These are phyloP conservation scores for Rhynchonycteris naso DNA, from an alignment of 2,797 vertebrate genomes.

Conservation along the genomic window DNA sequence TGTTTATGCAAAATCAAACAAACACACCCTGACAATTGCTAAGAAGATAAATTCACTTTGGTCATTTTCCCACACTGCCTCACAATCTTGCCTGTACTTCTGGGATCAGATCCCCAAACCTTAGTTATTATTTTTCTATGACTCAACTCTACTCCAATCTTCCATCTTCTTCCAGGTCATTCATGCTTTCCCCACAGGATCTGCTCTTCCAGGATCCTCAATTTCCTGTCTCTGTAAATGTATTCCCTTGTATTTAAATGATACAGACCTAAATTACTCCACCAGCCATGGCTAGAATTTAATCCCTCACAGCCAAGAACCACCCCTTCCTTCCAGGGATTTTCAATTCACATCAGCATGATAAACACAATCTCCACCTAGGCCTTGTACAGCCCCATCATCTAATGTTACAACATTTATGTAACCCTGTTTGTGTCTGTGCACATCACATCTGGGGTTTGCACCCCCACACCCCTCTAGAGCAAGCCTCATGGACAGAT, in stretches of 20 bases:
- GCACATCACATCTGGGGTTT: not conserved
- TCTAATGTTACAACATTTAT: not conserved
- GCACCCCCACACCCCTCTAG: not conserved
- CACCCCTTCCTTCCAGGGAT: not conserved
- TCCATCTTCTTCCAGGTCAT: not conserved
- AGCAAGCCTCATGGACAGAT: not conserved
- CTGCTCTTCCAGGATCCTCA: not conserved
- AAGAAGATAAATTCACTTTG: too few species aligned
- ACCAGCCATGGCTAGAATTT: not conserved
- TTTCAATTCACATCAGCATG: not conserved
- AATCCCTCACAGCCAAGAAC: not conserved
- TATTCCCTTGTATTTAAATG: not conserved
- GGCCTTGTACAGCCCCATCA: not conserved
- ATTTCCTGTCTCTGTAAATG: constrained; percentile 30
- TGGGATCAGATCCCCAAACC: not conserved
- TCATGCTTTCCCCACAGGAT: not conserved
- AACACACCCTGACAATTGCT: not conserved
- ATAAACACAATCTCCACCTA: not conserved
- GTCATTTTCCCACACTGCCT: not conserved
- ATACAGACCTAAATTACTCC: not conserved
- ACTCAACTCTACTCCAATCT: not conserved
- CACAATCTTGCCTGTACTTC: not conserved
- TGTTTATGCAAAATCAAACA: not conserved
- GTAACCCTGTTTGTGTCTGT: not conserved
- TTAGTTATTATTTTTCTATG: not conserved